Conservation (phyloP, 2,797 vertebrate species). For the Sparidentex hasta region DNA sequence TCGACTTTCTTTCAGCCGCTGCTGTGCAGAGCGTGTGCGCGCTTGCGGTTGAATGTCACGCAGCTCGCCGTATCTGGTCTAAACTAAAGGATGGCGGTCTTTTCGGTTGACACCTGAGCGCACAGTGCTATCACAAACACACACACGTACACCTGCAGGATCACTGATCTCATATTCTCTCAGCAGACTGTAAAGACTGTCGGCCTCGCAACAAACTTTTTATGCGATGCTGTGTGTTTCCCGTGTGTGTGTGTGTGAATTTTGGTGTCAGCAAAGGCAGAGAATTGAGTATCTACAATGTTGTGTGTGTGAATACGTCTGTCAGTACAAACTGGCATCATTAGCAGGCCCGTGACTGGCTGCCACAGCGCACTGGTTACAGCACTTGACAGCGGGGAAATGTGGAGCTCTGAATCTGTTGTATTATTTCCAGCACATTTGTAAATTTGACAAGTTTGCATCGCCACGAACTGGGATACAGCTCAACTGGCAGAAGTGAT, state of each 20-base stretch:
- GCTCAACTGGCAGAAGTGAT: slow-evolving; percentile 50
- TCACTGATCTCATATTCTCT: slow-evolving; percentile 22
- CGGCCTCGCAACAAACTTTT: slow-evolving; percentile 18
- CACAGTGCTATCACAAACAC: slow-evolving; percentile 12
- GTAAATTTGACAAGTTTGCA: slow-evolving; percentile 55
- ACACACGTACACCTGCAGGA: neutral
- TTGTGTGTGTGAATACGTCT: slow-evolving; percentile 19
- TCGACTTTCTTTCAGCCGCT: slow-evolving; percentile 34
- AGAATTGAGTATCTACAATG: neutral
- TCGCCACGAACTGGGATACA: slow-evolving; percentile 33
- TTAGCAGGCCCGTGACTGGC: slow-evolving; percentile 54
- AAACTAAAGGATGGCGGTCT: slow-evolving; percentile 19
- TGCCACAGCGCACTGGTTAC: slow-evolving; percentile 29
- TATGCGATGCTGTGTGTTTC: slow-evolving; percentile 13
- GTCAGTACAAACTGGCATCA: slow-evolving; percentile 63
- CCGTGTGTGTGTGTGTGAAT: slow-evolving; percentile 10
- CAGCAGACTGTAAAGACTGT: slow-evolving; percentile 45
- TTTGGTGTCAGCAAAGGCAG: slow-evolving; percentile 1
- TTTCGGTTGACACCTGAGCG: slow-evolving; percentile 32
- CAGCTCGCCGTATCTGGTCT: slow-evolving; percentile 20
- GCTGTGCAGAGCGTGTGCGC: slow-evolving; percentile 7
- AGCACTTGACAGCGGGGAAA: slow-evolving; percentile 46
- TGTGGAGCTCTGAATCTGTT: slow-evolving; percentile 40
- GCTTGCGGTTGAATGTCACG: slow-evolving; percentile 2
- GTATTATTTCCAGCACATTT: slow-evolving; percentile 55